phyloP scores from a whole-genome alignment of 1,140 invertebrate species.

The Drosophila elegans region DNA sequence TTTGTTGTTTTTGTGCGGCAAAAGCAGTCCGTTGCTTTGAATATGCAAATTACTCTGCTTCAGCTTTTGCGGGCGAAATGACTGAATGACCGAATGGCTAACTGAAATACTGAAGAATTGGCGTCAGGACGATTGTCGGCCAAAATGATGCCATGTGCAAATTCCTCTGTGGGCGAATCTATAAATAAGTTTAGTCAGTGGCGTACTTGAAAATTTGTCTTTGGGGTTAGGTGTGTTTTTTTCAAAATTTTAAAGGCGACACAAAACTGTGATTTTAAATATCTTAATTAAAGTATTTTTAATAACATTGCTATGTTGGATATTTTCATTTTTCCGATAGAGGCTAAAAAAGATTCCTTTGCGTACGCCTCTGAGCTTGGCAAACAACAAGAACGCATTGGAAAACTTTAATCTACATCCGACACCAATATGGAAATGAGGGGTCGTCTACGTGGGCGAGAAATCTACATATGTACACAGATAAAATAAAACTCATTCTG shows the following conservation, averaged over 20 bases:
- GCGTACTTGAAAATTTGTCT: no score
- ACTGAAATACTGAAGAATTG: constrained; percentile 13
- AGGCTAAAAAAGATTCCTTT: no score
- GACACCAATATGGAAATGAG: constrained; percentile 18
- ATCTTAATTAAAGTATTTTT: no score
- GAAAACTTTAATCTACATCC: constrained; percentile 26
- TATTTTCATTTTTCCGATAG: no score
- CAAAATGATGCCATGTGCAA: constrained; percentile 29
- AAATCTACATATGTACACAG: neutral
- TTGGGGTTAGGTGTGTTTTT: no score
- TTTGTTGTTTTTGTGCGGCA: constrained; percentile 19
- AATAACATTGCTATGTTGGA: no score
- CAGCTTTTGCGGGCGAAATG: constrained; percentile 21
- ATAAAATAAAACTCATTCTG: neutral
- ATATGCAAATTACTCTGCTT: constrained; percentile 48
- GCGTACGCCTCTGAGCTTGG: neutral
- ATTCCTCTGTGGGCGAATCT: constrained; percentile 48
- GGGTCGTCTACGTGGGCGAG: neutral
- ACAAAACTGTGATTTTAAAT: no score
- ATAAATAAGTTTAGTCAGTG: constrained; percentile 41
- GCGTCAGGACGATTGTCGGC: constrained; percentile 30
- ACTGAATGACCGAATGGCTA: constrained; percentile 3
- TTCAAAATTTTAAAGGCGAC: no score
- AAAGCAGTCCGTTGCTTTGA: constrained; percentile 9
- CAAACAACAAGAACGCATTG: constrained; percentile 19